These are phyloP conservation scores for Gibbula magus DNA, from an alignment of 2,888 invertebrate genomes.

Conservation along the genomic window DNA sequence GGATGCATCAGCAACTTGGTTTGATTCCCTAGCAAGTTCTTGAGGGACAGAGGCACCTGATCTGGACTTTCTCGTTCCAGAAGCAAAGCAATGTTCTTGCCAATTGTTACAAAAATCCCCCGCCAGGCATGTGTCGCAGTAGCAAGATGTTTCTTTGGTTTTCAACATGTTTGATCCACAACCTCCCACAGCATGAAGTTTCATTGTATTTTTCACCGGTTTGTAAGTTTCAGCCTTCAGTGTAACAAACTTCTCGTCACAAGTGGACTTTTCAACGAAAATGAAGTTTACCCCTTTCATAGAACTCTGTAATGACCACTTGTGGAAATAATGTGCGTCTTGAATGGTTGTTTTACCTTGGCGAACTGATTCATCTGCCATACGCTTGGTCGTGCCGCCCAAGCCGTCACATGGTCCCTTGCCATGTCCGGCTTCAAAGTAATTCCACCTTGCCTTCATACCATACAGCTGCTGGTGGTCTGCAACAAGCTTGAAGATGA, in stretches of 20 bases:
- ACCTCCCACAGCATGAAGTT: slow-evolving; percentile 22
- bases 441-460: slow-evolving; percentile 37
- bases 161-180: not conserved
- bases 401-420: slow-evolving; percentile 42
- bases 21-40: no score
- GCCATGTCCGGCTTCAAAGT: slow-evolving; percentile 38
- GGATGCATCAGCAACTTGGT: no score
- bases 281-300: slow-evolving; percentile 19
- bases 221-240: not conserved
- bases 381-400: slow-evolving; percentile 32
- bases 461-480: slow-evolving; percentile 32
- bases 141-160: slow-evolving; percentile 32
- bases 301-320: slow-evolving; percentile 16
- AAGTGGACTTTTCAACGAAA: slow-evolving; percentile 1
- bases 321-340: slow-evolving; percentile 29
- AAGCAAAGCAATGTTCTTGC: no score
- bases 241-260: not conserved
- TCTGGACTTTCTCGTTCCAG: no score
- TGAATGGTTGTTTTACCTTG: slow-evolving; percentile 31
- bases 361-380: slow-evolving; percentile 35
- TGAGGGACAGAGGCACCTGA: no score
- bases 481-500: slow-evolving; percentile 33
- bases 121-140: slow-evolving; percentile 28
- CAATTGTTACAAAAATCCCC: not conserved
- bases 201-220: slow-evolving; percentile 30